A percentile compares a stretch with the other conserved stretches of the same genome.
Evolutionary conservation across 2,113 vertebrate genomes (phyloP).

Genomic region (Mirza zaza): DNA sequence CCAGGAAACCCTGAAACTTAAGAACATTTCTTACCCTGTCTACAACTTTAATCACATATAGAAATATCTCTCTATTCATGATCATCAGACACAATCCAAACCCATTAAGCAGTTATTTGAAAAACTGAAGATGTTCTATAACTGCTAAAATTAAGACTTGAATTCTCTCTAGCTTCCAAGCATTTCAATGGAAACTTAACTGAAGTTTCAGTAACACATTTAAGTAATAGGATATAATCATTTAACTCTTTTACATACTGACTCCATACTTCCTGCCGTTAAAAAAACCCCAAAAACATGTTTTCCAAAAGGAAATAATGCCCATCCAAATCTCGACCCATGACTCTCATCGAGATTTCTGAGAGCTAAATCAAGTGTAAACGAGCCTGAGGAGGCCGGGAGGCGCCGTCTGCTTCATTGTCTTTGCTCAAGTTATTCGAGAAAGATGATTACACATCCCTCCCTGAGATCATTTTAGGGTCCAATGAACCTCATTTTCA

Average conservation of each 20-base stretch:
- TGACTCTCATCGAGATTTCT: neutral
- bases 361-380: neutral
- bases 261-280: neutral
- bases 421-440: neutral
- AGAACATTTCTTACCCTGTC: neutral
- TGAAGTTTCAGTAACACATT: neutral
- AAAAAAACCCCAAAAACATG: neutral
- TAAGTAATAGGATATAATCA: neutral
- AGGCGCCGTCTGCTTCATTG: neutral
- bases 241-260: neutral
- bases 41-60: conserved; percentile 34
- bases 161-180: conserved; percentile 33
- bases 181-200: conserved; percentile 32
- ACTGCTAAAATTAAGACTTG: neutral
- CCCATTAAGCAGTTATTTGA: neutral
- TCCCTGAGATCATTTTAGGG: neutral
- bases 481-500: neutral
- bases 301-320: conserved; percentile 50
- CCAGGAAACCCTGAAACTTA: neutral
- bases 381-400: neutral
- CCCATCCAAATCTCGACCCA: neutral
- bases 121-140: neutral
- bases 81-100: conserved; percentile 31
- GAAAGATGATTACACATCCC: neutral
- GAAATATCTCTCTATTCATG: neutral